Base-by-base conservation (phyloP, 2,888 invertebrate species). In the Chrysolina oricalcia region DNA sequence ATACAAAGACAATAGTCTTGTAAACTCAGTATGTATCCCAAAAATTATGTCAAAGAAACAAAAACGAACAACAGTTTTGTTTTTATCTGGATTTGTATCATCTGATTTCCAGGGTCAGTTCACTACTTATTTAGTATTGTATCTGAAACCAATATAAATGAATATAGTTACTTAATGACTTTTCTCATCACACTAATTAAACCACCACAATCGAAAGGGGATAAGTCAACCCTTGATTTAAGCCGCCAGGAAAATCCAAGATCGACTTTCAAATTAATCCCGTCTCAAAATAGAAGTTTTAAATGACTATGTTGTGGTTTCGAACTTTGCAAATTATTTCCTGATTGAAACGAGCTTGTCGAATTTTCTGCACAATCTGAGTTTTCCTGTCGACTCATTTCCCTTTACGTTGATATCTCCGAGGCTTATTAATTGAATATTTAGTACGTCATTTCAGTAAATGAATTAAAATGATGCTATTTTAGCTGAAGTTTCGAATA, bases 331-430 rank as follows among this genome's bases (percentile, higher is more conserved):
- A 17, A 65, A 65, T 65, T 65, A 65, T 43, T 65, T 65, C 5
- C 19, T 10, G 41, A 41, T 65, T 41, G 8, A 41, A 40, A 65
- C 15, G 19, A 19, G 43, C 64, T 43, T 65, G 17, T 41, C 21
- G 43, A 65, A 65, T 65, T 65, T 65, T 65, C 43, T 41, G 41
- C 64, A 35, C 21, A 64, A 64, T 64, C 40, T 64, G 40, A 13
- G 11, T 64, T 64, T 40, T 40, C 64, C n/a, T 40, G 41, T 64
- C 64, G 17, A 64, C 41, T 64, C 17, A 41, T 11, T 64, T 64
- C 19, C 1, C 11, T 53, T 64, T 17, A 41, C 40, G 35, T 64
- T 40, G 19, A 11, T 17, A 40, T 41, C 17, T 64, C n/a, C 10
- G 41, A 10, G 15, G 0, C 21, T 41, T 43, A 11, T 65, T 27